Percentiles rank a stretch among this genome's conserved stretches.
phyloP scores from a whole-genome alignment of 2,113 vertebrate genomes.

The Ciconia boyciana region DNA sequence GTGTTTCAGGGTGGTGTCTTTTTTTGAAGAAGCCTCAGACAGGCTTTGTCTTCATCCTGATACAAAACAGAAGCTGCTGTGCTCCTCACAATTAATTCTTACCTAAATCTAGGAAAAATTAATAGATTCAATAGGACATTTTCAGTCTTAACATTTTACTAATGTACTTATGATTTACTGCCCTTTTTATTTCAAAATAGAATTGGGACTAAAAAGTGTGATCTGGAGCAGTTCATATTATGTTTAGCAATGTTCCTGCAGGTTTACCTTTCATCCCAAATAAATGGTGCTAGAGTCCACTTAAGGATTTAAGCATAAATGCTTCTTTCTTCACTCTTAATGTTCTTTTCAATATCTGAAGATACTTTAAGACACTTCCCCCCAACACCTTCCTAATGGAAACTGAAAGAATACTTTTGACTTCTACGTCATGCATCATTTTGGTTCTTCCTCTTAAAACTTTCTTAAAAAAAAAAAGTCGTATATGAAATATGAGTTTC shows the following conservation, averaged over 20 bases:
- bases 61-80: not conserved
- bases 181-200: not conserved
- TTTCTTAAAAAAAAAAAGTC: not conserved
- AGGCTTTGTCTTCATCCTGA: not conserved
- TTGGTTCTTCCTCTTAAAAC: not conserved
- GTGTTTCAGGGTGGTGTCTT: not conserved
- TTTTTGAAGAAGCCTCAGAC: not conserved
- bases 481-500: not conserved
- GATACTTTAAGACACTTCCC: not conserved
- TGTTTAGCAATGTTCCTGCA: not conserved
- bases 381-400: not conserved
- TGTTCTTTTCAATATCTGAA: not conserved
- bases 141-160: not conserved
- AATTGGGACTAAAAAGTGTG: not conserved
- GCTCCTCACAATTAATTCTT: not conserved
- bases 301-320: not conserved
- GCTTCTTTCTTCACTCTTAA: not conserved
- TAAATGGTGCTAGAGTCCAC: not conserved
- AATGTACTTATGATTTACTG: not conserved
- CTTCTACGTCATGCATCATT: not conserved
- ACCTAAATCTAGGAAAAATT: not conserved
- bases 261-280: not conserved
- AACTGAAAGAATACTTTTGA: not conserved
- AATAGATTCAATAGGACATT: not conserved
- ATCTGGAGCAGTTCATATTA: not conserved